Base-by-base conservation (phyloP, 2,888 invertebrate genomes). In the Frankliniella fusca region DNA sequence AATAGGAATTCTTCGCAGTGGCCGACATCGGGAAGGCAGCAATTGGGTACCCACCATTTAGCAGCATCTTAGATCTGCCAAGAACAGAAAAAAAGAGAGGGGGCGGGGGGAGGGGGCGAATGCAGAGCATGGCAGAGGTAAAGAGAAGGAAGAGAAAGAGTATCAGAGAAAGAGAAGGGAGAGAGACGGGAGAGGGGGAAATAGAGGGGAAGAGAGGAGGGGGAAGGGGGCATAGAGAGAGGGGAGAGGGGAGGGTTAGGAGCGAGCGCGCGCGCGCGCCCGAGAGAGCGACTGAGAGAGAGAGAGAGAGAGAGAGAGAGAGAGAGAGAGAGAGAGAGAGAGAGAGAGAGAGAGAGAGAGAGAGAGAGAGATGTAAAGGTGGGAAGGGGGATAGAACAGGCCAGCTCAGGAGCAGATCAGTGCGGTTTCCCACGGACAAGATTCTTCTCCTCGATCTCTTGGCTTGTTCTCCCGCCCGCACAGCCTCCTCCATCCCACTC, bases 311-410 rank as follows among this genome's bases (percentile, higher is more conserved):
- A 20, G 70, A 70, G 28, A 65, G 65, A 48, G 70, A 38, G 38
- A 20, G n/a, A 38, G 20, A 27, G 70, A 38, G 70, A 61, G 28
- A 27, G 20, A 20, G 70, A 81, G 70, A 82, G 82, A 83, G 80
- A 70, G 70, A 80, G 48, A 81, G 65, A 79, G 82, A 83, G 48
- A 80, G 80, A 80, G 80, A 81, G 82, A 83, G 81, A 79, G 81
- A 81, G 80, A 61, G 80, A 82, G 15, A 28, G 70, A 48, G 28
- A 49, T 38, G 81, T 65, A 48, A 82, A 76, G 48, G 48, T 11
- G 49, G 18, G 27, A 80, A 38, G 48, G 80, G 61, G 79, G 76
- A 49, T 80, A 12, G 70, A 48, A 48, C 79, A 50, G 48, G 81
- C 49, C 50, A 48, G 48, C 38, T 76, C 23, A 76, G 50, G 80